Base-by-base conservation (phyloP, 1,140 invertebrate genomes). In the Cyphomyrmex costatus region DNA sequence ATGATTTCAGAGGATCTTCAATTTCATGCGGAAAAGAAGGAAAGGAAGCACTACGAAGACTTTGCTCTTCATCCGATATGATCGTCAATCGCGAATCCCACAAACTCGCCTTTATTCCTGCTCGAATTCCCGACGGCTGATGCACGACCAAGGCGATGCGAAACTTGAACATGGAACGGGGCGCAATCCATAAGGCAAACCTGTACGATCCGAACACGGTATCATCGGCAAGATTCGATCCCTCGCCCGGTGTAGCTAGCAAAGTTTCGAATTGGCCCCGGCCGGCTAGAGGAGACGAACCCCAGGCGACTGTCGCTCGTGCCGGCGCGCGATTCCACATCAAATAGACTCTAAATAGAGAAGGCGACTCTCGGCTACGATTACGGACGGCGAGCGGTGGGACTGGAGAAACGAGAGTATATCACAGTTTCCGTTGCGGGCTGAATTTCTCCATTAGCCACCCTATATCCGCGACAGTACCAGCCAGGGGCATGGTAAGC, bases 401-500 rank as follows among this genome's bases (percentile, higher is more conserved):
- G 21, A 33, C 19, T 10, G 51, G 49, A 61, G 46, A 63, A 46
- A 49, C 63, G 30, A 87, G 78, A 68, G 36, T 71, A 78, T 68
- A 88, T 87, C 90, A 91, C 90, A 80, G 83, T 92, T 91, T 91
- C 88, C 88, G 89, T 91, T 88, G 88, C 88, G 86, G 84, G 71
- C 87, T 91, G 88, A 89, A 91, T 92, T 92, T 91, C 92, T 92
- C 91, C 88, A 92, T 92, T 92, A 92, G 84, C 76, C 82, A 49
- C 27, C 79, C 82, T 77, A 83, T 88, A 88, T 91, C 89, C 79
- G 85, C 65, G 66, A 85, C 77, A 68, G 16, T 53, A 1, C 46
- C 8, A 16, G 33, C 58, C 51, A 24, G 56, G 14, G 36, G 61
- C 70, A 61, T 60, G 27, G 66, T 16, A 70, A 66, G 61, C 33